A percentile compares a stretch with the other conserved stretches of the same genome.
phyloP scores from a whole-genome alignment of 2,113 vertebrate species.

The Oxyruncus cristatus region DNA sequence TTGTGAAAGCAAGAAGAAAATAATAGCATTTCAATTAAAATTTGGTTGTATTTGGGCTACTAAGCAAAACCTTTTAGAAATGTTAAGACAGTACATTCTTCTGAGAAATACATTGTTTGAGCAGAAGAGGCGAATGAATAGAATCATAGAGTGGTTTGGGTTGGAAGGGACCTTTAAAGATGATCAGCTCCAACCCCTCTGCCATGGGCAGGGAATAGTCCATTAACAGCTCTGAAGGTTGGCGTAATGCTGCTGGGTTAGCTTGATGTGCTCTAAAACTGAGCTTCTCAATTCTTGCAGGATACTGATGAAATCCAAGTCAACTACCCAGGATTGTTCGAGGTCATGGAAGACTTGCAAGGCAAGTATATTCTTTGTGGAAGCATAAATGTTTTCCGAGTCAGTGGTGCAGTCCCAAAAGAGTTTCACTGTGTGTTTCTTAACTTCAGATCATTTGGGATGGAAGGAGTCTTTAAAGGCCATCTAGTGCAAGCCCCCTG shows the following conservation, averaged over 20 bases:
- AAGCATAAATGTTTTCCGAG: background rate
- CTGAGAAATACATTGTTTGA: background rate
- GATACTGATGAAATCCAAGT: slow-evolving; percentile 93
- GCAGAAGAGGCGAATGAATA: background rate
- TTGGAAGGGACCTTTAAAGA: background rate
- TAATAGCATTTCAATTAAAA: background rate
- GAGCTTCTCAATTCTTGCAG: slow-evolving; percentile 68
- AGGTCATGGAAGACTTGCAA: slow-evolving; percentile 92
- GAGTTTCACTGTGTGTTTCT: background rate
- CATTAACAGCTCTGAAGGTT: background rate
- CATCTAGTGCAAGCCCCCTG: background rate
- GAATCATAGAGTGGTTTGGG: background rate
- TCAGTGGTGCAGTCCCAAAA: background rate
- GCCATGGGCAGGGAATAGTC: background rate
- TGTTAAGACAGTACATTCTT: background rate
- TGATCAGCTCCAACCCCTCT: background rate
- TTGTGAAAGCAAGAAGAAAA: background rate
- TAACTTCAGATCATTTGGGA: background rate
- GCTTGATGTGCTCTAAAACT: background rate
- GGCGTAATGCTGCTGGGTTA: background rate
- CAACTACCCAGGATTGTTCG: slow-evolving; percentile 89
- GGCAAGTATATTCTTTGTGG: slow-evolving; percentile 69
- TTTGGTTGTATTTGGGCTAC: background rate
- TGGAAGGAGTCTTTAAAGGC: background rate
- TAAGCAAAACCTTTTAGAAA: background rate